Evolutionary conservation across 1,140 invertebrate species (phyloP), one percentile per base, ranked within the genome.

Genomic region (Orussus abietinus): DNA sequence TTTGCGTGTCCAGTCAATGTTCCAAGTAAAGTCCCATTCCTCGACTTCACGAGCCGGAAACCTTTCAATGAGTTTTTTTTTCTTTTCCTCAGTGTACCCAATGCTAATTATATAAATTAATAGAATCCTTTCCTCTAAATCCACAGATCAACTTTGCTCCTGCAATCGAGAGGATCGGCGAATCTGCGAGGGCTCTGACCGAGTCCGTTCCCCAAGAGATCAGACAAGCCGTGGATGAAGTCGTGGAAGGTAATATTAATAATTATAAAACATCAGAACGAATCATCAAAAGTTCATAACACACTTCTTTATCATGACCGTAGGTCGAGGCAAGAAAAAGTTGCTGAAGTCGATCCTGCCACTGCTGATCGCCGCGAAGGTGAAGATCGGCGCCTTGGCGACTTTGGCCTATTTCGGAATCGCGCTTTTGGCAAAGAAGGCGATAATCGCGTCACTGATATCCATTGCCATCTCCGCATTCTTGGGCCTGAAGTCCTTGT

Each of bases 261-360:
- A 5, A 21, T 5, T 19, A 30, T 2, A 30, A 15, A 25, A 17
- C 6, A 30, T 18, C 2, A 22, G 21, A 37, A 12, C 15, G 9
- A 37, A 34, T 29, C 21, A 25, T 19, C 9, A 19, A 4, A 42
- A 5, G 13, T 35, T 39, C 2, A 14, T 12, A 14, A 18, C 17
- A 29, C 9, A 17, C 15, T 32, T 42, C 18, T 19, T 2, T 25
- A 10, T 11, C 28, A 33, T 17, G 5, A 15, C 7, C 4, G 13
- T n/a, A 70, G 80, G 79, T 37, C 77, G 80, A 47, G 79, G 75
- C 38, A 81, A 79, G 66, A 82, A 81, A 68, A 82, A 82, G 65
- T 53, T 78, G 7, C 32, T 81, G 42, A 77, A 76, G 55, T 66
- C 72, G 40, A 54, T 83, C 12, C 47, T 82, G 36, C 81, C 81